phyloP scores from a whole-genome alignment of 2,797 vertebrate species.

The Buphagus erythrorhynchus region DNA sequence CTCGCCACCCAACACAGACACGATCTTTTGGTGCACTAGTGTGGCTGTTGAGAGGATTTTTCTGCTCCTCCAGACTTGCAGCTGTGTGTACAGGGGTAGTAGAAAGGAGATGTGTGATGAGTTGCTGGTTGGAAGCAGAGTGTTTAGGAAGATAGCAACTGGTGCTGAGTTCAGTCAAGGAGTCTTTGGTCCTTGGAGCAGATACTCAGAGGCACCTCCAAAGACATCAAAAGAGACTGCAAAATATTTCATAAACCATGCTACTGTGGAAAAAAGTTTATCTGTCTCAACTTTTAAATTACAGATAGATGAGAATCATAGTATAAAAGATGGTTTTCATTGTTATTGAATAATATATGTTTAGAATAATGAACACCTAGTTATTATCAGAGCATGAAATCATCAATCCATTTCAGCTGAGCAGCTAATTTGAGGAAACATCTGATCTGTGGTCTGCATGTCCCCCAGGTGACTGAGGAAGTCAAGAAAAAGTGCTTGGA shows the following conservation, averaged over 20 bases:
- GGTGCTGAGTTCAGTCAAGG: not conserved
- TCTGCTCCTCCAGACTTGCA: not conserved
- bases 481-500: not conserved
- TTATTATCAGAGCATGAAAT: not conserved
- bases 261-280: not conserved
- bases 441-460: not conserved
- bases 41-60: not conserved
- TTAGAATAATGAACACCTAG: not conserved
- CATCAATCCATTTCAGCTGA: not conserved
- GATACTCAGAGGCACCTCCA: not conserved
- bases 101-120: not conserved
- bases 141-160: not conserved
- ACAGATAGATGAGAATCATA: not conserved
- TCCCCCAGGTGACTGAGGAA: not conserved
- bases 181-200: not conserved
- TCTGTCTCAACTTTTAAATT: not conserved
- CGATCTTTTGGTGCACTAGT: not conserved
- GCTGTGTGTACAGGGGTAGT: not conserved
- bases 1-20: accelerated
- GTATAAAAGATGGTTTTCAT: not conserved
- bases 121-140: not conserved
- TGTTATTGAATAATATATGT: not conserved
- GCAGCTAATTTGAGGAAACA: not conserved
- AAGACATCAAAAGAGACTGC: not conserved
- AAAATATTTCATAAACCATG: not conserved